These are phyloP conservation scores for Pogonognathellus flavescens DNA, from an alignment of 1,140 invertebrate species.

Conservation along the genomic window DNA sequence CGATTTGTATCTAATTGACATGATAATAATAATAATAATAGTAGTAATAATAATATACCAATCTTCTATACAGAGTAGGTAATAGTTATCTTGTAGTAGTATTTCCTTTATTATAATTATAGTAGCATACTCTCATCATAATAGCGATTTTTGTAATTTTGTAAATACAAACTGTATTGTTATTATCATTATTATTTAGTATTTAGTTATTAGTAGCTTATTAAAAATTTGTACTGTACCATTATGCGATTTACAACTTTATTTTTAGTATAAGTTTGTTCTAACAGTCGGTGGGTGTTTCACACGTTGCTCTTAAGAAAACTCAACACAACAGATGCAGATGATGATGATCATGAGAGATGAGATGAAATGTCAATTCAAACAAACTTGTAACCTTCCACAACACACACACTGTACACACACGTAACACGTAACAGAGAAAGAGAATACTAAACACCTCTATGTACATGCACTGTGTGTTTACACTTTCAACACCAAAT, in stretches of 20 bases:
- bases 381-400: too few species aligned
- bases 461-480: too few species aligned
- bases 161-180: not conserved
- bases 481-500: too few species aligned
- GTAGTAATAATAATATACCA: too few species aligned
- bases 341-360: not conserved
- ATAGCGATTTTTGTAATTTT: conserved; percentile 1
- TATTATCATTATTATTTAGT: too few species aligned
- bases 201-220: not conserved
- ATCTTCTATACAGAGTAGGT: too few species aligned
- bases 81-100: too few species aligned
- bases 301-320: not conserved
- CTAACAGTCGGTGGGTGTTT: conserved; percentile 19
- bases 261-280: not conserved
- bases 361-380: not conserved
- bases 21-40: too few species aligned
- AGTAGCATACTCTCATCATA: not conserved
- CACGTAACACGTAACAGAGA: too few species aligned
- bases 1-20: not conserved
- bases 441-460: too few species aligned
- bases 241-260: conserved; percentile 32
- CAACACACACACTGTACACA: too few species aligned
- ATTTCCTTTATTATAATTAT: not conserved
- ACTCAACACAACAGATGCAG: not conserved
- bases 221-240: conserved; percentile 33